Conservation (phyloP, 2,888 invertebrate genomes). For the Drosophila fulvimacula region DNA sequence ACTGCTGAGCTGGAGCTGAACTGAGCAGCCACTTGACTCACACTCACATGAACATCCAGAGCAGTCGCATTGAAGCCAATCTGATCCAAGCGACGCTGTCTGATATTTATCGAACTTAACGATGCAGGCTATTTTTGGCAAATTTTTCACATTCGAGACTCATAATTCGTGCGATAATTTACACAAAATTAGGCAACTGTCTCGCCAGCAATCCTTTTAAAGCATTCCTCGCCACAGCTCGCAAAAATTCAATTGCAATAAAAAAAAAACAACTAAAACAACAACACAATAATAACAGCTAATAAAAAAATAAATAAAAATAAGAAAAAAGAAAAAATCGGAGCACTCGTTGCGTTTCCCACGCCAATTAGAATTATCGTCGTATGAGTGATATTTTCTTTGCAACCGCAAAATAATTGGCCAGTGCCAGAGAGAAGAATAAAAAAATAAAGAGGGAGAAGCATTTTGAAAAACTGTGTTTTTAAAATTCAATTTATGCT, state of each 20-base stretch:
- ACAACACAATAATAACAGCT: conserved; percentile 7
- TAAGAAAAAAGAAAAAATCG: conserved; percentile 4
- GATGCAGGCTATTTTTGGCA: conserved; percentile 70
- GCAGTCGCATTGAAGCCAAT: conserved; percentile 6
- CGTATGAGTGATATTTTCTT: conserved; percentile 41
- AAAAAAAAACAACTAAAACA: conserved; percentile 9
- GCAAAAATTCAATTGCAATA: conserved; percentile 19
- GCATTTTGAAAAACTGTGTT: conserved; percentile 21
- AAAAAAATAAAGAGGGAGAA: neutral
- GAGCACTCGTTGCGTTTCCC: conserved; percentile 60
- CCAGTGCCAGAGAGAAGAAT: neutral
- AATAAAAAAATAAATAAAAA: conserved; percentile 3
- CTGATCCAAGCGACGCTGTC: conserved; percentile 38
- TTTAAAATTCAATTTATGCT: conserved; percentile 66
- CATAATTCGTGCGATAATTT: conserved; percentile 81
- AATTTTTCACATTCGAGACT: conserved; percentile 74
- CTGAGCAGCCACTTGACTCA: conserved; percentile 28
- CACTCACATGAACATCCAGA: conserved; percentile 26
- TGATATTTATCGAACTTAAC: conserved; percentile 72
- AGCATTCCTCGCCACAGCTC: conserved; percentile 38
- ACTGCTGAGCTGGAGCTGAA: conserved; percentile 39
- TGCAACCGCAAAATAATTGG: conserved; percentile 46
- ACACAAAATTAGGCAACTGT: conserved; percentile 80
- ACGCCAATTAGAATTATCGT: conserved; percentile 73
- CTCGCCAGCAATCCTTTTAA: conserved; percentile 74